These are phyloP conservation scores for Listronotus bonariensis DNA, from an alignment of 1,140 invertebrate species.

Conservation along the genomic window DNA sequence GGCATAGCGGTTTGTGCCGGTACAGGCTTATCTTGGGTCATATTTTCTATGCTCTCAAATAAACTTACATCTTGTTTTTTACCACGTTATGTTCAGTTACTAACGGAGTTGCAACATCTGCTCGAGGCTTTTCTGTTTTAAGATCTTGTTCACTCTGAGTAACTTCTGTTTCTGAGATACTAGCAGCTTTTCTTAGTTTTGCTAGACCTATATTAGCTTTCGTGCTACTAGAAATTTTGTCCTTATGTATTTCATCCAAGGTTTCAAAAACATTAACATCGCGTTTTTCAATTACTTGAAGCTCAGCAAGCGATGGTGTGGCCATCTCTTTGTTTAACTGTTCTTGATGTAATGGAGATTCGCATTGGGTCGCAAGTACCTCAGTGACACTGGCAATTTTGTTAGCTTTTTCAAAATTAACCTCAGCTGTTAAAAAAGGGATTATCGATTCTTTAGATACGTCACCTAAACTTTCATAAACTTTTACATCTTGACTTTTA, in stretches of 20 bases:
- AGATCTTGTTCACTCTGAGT: conserved; percentile 27
- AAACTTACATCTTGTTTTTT: conserved; percentile 42
- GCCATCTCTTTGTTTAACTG: conserved; percentile 28
- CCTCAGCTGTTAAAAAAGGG: conserved; percentile 26
- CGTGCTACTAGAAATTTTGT: not conserved
- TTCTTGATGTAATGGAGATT: conserved; percentile 12
- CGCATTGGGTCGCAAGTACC: conserved; percentile 16
- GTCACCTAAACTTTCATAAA: conserved; percentile 30
- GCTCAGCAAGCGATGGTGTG: conserved; percentile 45
- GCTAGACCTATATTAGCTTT: conserved; percentile 37
- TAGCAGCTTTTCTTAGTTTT: conserved; percentile 35
- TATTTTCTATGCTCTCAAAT: conserved; percentile 30
- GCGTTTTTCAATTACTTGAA: conserved; percentile 40
- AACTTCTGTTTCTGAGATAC: conserved; percentile 30
- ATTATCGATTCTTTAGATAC: conserved; percentile 35
- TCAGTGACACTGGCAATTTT: conserved; percentile 19
- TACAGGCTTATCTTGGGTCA: conserved; percentile 37
- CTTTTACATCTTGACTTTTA: conserved; percentile 23
- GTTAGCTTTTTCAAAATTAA: conserved; percentile 24
- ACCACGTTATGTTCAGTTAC: conserved; percentile 46
- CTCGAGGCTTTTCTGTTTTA: conserved; percentile 24
- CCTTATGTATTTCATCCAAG: not conserved
- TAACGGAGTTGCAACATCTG: conserved; percentile 29
- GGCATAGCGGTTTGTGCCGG: conserved; percentile 27
- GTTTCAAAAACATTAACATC: conserved; percentile 41